phyloP scores from a whole-genome alignment of 2,113 vertebrate species.

The Daubentonia madagascariensis region DNA sequence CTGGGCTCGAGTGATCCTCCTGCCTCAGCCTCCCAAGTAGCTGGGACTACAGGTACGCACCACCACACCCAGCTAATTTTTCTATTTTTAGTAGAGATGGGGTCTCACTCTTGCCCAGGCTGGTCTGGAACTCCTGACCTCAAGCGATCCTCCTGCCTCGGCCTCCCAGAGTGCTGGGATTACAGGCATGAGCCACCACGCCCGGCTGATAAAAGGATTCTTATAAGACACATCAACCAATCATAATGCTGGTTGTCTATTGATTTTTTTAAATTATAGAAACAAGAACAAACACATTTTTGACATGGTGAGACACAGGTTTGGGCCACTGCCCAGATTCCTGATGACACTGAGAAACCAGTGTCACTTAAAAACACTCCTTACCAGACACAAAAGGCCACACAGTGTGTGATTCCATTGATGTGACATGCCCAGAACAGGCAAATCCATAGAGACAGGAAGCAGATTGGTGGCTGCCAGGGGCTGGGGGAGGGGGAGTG shows the following conservation, averaged over 20 bases:
- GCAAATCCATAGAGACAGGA: background rate
- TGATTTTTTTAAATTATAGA: background rate
- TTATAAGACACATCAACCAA: background rate
- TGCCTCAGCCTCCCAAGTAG: background rate
- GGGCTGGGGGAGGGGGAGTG: fast-evolving
- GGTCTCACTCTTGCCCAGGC: background rate
- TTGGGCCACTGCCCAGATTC: background rate
- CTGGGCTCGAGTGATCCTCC: background rate
- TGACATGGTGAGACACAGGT: background rate
- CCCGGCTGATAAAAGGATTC: background rate
- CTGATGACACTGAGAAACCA: background rate
- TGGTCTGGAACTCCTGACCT: background rate
- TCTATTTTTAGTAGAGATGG: background rate
- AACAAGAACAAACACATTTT: background rate
- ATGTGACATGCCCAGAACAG: background rate
- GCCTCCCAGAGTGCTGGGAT: background rate
- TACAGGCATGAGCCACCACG: background rate
- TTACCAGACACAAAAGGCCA: background rate
- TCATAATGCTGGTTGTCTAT: background rate
- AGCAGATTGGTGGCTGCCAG: background rate
- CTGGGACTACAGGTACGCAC: background rate
- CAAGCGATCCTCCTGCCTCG: background rate
- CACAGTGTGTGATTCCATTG: background rate
- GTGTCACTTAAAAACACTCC: background rate
- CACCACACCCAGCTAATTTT: background rate